Conservation (phyloP, 1,140 invertebrate genomes). For the Rhopalosiphum padi region DNA sequence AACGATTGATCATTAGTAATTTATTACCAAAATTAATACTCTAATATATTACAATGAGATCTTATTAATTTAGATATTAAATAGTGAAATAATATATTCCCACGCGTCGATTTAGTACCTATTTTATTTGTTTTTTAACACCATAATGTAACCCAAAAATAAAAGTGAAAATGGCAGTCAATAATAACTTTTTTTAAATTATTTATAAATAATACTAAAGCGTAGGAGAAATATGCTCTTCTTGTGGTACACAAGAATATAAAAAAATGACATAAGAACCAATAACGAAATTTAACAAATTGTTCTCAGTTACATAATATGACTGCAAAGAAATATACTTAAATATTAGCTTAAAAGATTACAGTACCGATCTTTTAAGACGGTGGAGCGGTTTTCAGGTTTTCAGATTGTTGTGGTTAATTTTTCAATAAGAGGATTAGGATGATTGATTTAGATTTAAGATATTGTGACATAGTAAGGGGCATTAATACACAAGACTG, state of each 20-base stretch:
- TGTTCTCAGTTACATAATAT: neutral
- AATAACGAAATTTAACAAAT: neutral
- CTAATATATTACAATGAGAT: neutral
- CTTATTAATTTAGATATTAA: neutral
- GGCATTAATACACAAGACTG: too few species aligned
- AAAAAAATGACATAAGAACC: neutral
- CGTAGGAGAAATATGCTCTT: neutral
- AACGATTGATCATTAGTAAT: neutral
- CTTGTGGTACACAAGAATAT: neutral
- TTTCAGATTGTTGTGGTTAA: neutral
- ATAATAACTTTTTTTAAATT: neutral
- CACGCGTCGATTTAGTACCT: neutral
- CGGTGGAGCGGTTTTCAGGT: neutral
- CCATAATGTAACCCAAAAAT: neutral
- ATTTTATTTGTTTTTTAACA: neutral
- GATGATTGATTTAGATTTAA: neutral
- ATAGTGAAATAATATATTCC: neutral
- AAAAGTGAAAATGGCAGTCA: neutral
- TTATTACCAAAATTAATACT: neutral
- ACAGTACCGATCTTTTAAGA: neutral
- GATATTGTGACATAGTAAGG: neutral
- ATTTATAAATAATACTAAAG: neutral
- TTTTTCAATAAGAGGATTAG: neutral
- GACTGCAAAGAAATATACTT: neutral
- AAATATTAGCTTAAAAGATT: neutral